Base-by-base conservation (phyloP, 2,113 vertebrate genomes). In the Lophura nycthemera region DNA sequence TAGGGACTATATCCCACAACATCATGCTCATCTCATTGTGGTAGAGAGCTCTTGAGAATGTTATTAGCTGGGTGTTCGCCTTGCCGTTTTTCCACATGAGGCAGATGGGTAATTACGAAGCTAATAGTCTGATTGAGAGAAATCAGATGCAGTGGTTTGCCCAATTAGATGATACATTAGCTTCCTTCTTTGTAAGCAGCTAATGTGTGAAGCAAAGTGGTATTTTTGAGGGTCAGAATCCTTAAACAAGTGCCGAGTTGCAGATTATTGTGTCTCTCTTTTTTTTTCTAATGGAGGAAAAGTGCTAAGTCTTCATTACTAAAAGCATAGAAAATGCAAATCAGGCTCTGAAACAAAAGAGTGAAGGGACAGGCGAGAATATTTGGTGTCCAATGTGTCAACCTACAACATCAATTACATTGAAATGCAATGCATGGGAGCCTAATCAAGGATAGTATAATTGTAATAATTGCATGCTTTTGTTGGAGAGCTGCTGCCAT, bases 151-250 rank as follows among this genome's bases (percentile, higher is more conserved):
- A 99, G 99, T 99, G 99, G 99, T 99, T 99, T 98, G 99, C 98
- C 99, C 99, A 99, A 99, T 99, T 99, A 99, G 98, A 99, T 99
- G 99, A 99, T 99, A 99, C 99, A 99, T 99, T 99, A 99, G 99
- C 98, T 99, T 99, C 99, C 99, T 99, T 99, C 99, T 99, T 99
- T 99, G 99, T 99, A 99, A 99, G 99, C 99, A 99, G 99, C 99
- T 99, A 99, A 99, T 99, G 99, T 99, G 99, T 99, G 98, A 99
- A 99, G 99, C 99, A 99, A 99, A 99, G 98, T 99, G 98, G 98
- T 98, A 98, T 99, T 99, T 98, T 98, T 98, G 98, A 99, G 99
- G 99, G 98, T 99, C 98, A 98, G 98, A 99, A 99, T 99, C 99
- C 98, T 99, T 99, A 98, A 99, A 98, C 98, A 98, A 98, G 98